Evolutionary conservation across 2,888 invertebrate species (phyloP), one percentile per base, ranked within the genome.

Genomic region (Chirona hameri): DNA sequence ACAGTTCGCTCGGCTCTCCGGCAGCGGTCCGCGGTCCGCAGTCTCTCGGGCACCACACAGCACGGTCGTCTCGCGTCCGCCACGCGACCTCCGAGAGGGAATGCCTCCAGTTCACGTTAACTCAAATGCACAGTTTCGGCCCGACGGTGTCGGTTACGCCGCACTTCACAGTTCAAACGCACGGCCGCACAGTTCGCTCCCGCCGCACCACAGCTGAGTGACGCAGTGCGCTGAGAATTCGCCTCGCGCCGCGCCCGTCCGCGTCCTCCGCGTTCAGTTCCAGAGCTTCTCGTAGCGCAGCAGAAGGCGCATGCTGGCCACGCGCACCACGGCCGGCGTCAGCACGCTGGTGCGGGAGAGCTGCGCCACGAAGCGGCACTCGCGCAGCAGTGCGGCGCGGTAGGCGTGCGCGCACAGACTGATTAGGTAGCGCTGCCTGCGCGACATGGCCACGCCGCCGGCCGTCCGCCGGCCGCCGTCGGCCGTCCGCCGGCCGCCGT

Each of bases 251-350:
- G 10, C 65, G 9, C 65, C 65, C 1, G 12, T 52, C 52, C 12
- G 52, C 52, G 52, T 52, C 52, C 52, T 52, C 52, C 18, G 15
- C 52, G 52, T 12, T 27, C 27, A 72, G 29, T 72, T 29, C 72
- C 72, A 72, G 18, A 27, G 29, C 31, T 18, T 72, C 31, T 15
- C 18, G 29, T 0, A 18, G 29, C 31, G 72, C 72, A 31, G 29
- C 72, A 72, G 29, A 18, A 72, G 10, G 18, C 72, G 72, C 72
- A 27, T 27, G 31, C 18, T 31, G 72, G 72, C 72, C 29, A 72
- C 72, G 31, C 72, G 72, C 72, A 72, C 72, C 27, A 72, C 27
- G 72, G 72, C 31, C 31, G 72, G 72, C 14, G 72, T 72, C 12
- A 72, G 2, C 18, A 31, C 18, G 18, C 29, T 31, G 72, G 72